phyloP scores from a whole-genome alignment of 2,113 vertebrate genomes.

The Barnardius zonarius region DNA sequence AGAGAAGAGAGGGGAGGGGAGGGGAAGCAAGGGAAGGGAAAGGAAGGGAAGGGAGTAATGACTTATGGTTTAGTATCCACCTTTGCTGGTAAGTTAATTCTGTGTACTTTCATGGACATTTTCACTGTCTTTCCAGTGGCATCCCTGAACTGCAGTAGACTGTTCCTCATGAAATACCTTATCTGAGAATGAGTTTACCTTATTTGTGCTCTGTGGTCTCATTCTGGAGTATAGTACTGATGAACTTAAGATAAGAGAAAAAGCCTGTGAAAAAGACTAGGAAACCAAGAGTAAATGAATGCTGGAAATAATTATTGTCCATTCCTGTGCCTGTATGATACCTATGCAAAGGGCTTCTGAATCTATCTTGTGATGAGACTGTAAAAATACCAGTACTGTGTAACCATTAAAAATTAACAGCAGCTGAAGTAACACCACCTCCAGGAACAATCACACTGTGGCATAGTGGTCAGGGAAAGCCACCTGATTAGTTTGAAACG shows the following conservation, averaged over 20 bases:
- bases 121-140: neutral
- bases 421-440: neutral
- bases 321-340: neutral
- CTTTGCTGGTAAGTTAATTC: neutral
- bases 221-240: neutral
- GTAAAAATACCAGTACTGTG: neutral
- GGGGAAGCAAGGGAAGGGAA: neutral
- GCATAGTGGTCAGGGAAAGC: neutral
- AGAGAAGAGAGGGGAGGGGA: neutral
- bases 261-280: neutral
- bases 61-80: neutral
- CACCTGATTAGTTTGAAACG: neutral
- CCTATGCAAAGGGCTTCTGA: neutral
- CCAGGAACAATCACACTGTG: neutral
- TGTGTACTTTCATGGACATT: neutral
- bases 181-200: neutral
- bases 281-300: neutral
- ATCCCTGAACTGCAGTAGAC: neutral
- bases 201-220: neutral
- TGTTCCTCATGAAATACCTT: neutral
- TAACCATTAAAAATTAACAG: neutral
- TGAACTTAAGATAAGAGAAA: neutral
- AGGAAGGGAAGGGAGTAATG: neutral
- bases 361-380: neutral
- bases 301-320: neutral